A percentile compares a stretch with the other conserved stretches of the same genome.
These are phyloP conservation scores for Dynastes tityus DNA, from an alignment of 2,888 invertebrate genomes.

Conservation along the genomic window DNA sequence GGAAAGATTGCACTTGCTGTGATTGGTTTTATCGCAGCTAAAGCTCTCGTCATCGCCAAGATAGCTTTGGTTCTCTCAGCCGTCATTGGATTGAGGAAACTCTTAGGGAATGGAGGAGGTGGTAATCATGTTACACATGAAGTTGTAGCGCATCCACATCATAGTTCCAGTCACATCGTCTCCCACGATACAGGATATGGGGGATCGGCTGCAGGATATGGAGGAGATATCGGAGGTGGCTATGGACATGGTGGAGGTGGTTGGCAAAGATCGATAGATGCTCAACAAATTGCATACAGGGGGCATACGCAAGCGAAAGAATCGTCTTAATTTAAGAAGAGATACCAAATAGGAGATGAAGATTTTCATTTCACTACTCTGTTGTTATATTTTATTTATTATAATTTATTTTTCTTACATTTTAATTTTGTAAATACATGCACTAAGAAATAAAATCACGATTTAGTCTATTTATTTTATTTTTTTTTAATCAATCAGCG, in stretches of 20 bases:
- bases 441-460: too few relatives aligned
- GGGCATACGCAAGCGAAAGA: constrained; percentile 67
- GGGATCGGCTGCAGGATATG: constrained; percentile 64
- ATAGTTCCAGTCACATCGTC: constrained; percentile 77
- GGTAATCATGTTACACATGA: constrained; percentile 79
- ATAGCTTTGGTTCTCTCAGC: constrained; percentile 86
- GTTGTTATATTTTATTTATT: constrained; percentile 49
- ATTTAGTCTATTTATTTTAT: background rate
- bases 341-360: constrained; percentile 30
- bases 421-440: constrained; percentile 36
- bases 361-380: constrained; percentile 28
- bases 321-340: constrained; percentile 29
- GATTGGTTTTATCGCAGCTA: constrained; percentile 86
- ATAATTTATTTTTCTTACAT: constrained; percentile 48
- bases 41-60: constrained; percentile 89
- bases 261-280: constrained; percentile 72
- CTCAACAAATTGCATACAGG: constrained; percentile 72
- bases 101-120: constrained; percentile 78
- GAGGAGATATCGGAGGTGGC: constrained; percentile 64
- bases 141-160: constrained; percentile 79
- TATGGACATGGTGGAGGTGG: constrained; percentile 68
- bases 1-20: constrained; percentile 89
- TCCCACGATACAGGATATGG: constrained; percentile 72
- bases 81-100: constrained; percentile 89
- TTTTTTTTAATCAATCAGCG: background rate